Percentiles rank a stretch among this genome's conserved stretches.
phyloP scores from a whole-genome alignment of 2,888 invertebrate species.

The Spialia ferax region DNA sequence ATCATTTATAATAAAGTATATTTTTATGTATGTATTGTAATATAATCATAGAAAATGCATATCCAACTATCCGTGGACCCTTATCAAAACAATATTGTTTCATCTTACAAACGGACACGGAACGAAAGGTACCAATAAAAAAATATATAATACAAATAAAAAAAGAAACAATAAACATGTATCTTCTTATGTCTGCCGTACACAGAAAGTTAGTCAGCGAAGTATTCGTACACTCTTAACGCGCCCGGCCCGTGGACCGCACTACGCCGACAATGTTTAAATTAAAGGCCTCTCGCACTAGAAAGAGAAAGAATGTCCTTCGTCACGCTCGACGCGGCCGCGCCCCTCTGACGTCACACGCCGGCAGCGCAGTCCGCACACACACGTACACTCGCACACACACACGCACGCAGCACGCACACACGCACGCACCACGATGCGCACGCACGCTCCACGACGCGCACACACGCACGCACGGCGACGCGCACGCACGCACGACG shows the following conservation, averaged over 20 bases:
- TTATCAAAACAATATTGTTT: conserved; percentile 24
- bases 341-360: conserved; percentile 36
- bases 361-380: conserved; percentile 36
- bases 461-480: conserved; percentile 52
- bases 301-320: conserved; percentile 50
- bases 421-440: conserved; percentile 49
- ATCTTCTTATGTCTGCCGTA: conserved; percentile 42
- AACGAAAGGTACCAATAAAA: conserved; percentile 39
- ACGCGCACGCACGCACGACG: conserved; percentile 49
- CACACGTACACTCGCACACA: conserved; percentile 22
- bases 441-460: conserved; percentile 43
- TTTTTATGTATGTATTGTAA: conserved; percentile 32
- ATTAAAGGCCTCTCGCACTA: conserved; percentile 62
- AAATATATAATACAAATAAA: conserved; percentile 45
- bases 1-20: background rate
- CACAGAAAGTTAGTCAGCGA: conserved; percentile 60
- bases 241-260: conserved; percentile 32
- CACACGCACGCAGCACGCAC: conserved; percentile 45
- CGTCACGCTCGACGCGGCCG: conserved; percentile 36
- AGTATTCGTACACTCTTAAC: conserved; percentile 46
- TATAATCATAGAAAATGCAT: conserved; percentile 34
- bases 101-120: conserved; percentile 32
- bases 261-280: conserved; percentile 48
- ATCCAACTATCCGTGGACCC: conserved; percentile 36
- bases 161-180: conserved; percentile 41